Evolutionary conservation across 2,888 invertebrate genomes (phyloP).

Genomic region (Zele albiditarsus): DNA sequence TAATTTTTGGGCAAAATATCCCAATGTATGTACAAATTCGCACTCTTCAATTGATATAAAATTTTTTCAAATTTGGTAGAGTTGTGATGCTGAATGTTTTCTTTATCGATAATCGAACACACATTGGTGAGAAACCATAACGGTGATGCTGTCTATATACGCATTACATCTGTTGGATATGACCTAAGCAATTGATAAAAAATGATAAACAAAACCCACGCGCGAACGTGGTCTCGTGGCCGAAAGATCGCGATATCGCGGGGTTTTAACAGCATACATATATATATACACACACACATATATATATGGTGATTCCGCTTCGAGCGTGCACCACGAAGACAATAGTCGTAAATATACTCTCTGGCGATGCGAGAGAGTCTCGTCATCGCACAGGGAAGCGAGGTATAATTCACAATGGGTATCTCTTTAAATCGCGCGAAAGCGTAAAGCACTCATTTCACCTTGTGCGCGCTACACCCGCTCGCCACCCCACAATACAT

Average conservation of each 20-base stretch:
- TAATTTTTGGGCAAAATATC: too few species aligned
- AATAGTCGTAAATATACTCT: slow-evolving; percentile 64
- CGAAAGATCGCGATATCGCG: slow-evolving; percentile 60
- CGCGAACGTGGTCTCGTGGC: slow-evolving; percentile 55
- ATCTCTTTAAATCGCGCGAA: slow-evolving; percentile 67
- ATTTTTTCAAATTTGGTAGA: background rate
- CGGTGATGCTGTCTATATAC: background rate
- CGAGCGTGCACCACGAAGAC: slow-evolving; percentile 59
- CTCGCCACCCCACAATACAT: background rate
- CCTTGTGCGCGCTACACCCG: slow-evolving; percentile 27
- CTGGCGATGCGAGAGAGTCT: slow-evolving; percentile 59
- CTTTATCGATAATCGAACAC: slow-evolving; percentile 41
- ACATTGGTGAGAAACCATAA: slow-evolving; percentile 18
- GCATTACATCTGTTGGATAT: background rate
- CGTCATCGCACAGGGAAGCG: slow-evolving; percentile 63
- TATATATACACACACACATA: background rate
- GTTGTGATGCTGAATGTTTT: slow-evolving; percentile 51
- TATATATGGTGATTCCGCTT: slow-evolving; percentile 51
- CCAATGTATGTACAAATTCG: too few species aligned
- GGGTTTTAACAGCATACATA: background rate
- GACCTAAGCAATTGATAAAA: background rate
- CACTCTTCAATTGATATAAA: background rate
- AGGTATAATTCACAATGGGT: slow-evolving; percentile 66
- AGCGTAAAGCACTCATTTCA: slow-evolving; percentile 62
- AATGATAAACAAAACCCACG: slow-evolving; percentile 55